These are phyloP conservation scores for Lasioglossum calceatum DNA, from an alignment of 2,888 invertebrate species.

Conservation along the genomic window DNA sequence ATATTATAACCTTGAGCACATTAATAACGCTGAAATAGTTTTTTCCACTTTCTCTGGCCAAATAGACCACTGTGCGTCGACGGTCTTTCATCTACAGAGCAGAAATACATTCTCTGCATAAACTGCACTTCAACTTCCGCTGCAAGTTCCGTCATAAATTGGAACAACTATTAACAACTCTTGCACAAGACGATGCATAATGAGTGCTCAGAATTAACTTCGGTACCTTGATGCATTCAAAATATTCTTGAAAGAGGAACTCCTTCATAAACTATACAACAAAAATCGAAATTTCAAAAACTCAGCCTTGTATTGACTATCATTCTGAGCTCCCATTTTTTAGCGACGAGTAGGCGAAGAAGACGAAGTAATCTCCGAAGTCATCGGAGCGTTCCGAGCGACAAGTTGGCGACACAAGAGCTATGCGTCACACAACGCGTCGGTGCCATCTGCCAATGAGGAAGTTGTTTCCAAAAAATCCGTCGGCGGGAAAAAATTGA, in stretches of 20 bases:
- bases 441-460: constrained; percentile 39
- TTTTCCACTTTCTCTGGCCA: no score
- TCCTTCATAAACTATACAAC: not conserved
- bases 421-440: not conserved
- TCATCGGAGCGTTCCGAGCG: not conserved
- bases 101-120: not conserved
- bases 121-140: not conserved
- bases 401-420: not conserved
- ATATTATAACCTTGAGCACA: no score
- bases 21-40: no score
- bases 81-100: not conserved
- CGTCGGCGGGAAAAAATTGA: constrained; percentile 25
- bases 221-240: not conserved
- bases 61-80: not conserved
- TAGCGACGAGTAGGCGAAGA: not conserved
- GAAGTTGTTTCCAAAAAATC: constrained; percentile 23
- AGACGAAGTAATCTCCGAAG: not conserved
- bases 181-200: not conserved
- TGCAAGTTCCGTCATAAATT: not conserved
- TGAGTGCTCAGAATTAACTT: not conserved
- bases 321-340: not conserved
- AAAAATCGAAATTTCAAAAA: not conserved
- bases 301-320: not conserved
- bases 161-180: not conserved
- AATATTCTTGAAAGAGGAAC: not conserved